Evolutionary conservation across 2,797 vertebrate species (phyloP), one percentile per base, ranked within the genome.

Genomic region (Hafferia zeledoni): DNA sequence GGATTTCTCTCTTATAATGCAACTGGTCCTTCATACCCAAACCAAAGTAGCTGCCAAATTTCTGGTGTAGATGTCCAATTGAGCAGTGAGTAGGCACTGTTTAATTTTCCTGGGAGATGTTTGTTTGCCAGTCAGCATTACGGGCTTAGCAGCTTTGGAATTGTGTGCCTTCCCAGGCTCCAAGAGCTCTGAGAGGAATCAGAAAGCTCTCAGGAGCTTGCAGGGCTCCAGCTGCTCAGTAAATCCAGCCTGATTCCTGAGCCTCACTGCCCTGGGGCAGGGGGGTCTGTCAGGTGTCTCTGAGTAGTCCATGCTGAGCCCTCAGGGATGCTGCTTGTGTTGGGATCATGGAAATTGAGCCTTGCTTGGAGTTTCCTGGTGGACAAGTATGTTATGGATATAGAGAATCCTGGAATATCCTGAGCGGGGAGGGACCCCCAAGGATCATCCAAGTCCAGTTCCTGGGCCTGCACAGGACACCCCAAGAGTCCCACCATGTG

Each of bases 91-190:
- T 7, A 31, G 70, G 72, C 43, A 5, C 71, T 31, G 17, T 19
- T 44, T 12, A 33, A 19, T 17, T 84, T 84, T 60, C 56, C 59
- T 43, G 44, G 70, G 70, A 61, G 33, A 2, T 12, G 9, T 4
- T 79, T 85, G 18, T 46, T 81, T 84, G 61, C 78, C 61, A 46
- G 46, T 41, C 49, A 6, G 8, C 28, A 11, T 43, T 64, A 17
- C 28, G 59, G 13, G 55, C 12, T 79, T 5, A 11, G 8, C 9
- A 6, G 30, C 55, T 82, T 64, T 82, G 80, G n/a, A 16, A 69
- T 69, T 24, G 8, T 1, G 0, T 16, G 30, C 65, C 77, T 75
- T 77, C 65, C n/a, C 2, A 0, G 1, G 31, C 53, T 3, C 4
- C 25, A 4, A 22, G 35, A 47, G 76, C 43, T 83, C 8, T 16